A percentile compares a stretch with the other conserved stretches of the same genome.
Conservation (phyloP, 2,797 vertebrate genomes). For the Brotula barbata region DNA sequence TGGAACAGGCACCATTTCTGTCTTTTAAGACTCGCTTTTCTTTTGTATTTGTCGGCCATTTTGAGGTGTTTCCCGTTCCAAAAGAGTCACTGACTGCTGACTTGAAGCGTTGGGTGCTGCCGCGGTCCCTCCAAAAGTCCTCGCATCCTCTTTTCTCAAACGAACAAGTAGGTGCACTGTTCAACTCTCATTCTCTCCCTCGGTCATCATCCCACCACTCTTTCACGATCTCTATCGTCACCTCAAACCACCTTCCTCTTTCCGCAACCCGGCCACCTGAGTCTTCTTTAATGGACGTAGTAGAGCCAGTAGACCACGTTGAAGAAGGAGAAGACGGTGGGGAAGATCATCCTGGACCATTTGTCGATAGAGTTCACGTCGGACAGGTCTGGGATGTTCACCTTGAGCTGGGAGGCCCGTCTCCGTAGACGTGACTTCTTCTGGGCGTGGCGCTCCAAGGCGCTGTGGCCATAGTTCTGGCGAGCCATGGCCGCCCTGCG, state of each 20-base stretch:
- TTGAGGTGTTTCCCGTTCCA: slow-evolving; percentile 90
- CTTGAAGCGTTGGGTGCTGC: slow-evolving; percentile 81
- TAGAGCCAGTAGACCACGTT: slow-evolving; percentile 99
- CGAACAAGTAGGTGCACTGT: slow-evolving; percentile 74
- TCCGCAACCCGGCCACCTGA: slow-evolving; percentile 45
- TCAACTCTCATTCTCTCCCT: slow-evolving; percentile 54
- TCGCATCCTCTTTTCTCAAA: slow-evolving; percentile 77
- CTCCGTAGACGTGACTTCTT: slow-evolving; percentile 97
- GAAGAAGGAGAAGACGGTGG: slow-evolving; percentile 99
- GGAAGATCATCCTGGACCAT: slow-evolving; percentile 99
- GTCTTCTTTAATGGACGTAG: slow-evolving; percentile 92
- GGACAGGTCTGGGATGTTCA: slow-evolving; percentile 98
- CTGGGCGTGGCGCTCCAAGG: slow-evolving; percentile 94
- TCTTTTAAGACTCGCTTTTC: slow-evolving; percentile 73
- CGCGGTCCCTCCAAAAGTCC: slow-evolving; percentile 79
- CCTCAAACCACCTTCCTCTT: slow-evolving; percentile 47
- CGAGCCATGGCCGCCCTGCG: slow-evolving; percentile 92
- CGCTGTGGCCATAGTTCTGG: slow-evolving; percentile 94
- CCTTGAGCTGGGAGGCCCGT: slow-evolving; percentile 96
- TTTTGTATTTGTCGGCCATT: slow-evolving; percentile 81
- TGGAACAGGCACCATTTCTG: slow-evolving; percentile 79
- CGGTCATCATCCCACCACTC: slow-evolving; percentile 32
- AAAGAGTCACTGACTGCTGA: slow-evolving; percentile 88
- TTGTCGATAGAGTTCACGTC: slow-evolving; percentile 99
- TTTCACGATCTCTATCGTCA: slow-evolving; percentile 43